These are phyloP conservation scores for Myotis yumanensis DNA, from an alignment of 2,113 vertebrate species.

Conservation along the genomic window DNA sequence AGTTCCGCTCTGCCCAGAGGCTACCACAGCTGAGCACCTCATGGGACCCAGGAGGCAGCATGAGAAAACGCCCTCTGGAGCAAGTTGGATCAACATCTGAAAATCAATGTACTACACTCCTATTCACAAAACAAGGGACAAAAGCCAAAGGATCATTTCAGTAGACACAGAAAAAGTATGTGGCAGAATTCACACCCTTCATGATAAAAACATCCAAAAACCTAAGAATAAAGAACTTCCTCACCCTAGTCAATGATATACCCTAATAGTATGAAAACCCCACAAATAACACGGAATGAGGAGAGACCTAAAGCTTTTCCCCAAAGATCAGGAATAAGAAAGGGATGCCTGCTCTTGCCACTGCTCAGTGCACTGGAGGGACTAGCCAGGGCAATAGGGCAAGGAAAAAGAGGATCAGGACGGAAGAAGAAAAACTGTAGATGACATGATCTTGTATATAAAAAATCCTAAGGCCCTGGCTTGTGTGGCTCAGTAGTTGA, in stretches of 20 bases:
- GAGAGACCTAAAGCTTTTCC: background rate
- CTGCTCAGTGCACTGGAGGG: background rate
- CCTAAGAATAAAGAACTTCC: background rate
- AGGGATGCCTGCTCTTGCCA: background rate
- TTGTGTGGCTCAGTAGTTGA: no score
- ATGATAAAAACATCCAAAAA: background rate
- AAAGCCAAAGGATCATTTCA: background rate
- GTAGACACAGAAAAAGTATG: background rate
- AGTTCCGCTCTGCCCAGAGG: background rate
- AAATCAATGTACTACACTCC: background rate
- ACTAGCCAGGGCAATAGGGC: background rate
- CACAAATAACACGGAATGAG: background rate
- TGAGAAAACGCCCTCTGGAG: background rate
- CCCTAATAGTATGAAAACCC: background rate
- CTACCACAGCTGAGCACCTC: background rate
- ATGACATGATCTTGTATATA: background rate
- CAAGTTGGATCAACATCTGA: background rate
- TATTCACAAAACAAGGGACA: background rate
- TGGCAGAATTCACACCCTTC: background rate
- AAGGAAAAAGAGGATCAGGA: background rate
- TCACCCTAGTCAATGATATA: background rate
- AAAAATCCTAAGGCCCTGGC: background rate
- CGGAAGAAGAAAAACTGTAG: background rate
- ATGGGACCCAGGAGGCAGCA: background rate
- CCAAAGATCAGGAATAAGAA: background rate